These are phyloP conservation scores for Umimayanthus kanabou DNA, from an alignment of 92 coral and sea anemone genomes.

Conservation along the genomic window DNA sequence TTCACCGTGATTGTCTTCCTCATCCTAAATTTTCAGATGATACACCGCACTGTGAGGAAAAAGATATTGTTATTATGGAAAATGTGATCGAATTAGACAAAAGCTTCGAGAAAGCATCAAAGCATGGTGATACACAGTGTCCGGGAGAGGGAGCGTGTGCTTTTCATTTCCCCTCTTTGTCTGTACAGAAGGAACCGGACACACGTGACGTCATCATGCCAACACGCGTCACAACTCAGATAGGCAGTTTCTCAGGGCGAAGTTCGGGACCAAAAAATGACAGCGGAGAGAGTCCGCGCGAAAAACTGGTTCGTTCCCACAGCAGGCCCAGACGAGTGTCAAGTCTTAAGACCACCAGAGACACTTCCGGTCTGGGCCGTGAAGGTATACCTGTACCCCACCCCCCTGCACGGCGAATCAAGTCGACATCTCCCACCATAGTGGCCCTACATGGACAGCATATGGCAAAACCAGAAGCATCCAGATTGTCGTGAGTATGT, in stretches of 20 bases:
- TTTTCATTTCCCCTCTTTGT: constrained; percentile 8
- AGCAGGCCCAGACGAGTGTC: constrained; percentile 35
- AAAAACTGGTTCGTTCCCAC: constrained; percentile 19
- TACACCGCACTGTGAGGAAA: background rate
- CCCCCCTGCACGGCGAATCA: constrained; percentile 10
- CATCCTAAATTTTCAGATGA: background rate
- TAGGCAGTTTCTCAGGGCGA: background rate
- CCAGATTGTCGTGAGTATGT: constrained; percentile 14
- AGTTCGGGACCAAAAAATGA: background rate
- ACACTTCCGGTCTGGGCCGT: background rate
- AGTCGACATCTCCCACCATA: background rate
- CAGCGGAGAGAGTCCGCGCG: background rate
- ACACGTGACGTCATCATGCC: constrained; percentile 11
- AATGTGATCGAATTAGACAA: constrained; percentile 7
- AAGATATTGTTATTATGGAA: constrained; percentile 19
- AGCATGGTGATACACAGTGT: background rate
- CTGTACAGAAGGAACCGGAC: background rate
- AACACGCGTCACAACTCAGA: background rate
- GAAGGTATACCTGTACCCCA: constrained; percentile 9
- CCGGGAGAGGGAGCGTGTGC: background rate
- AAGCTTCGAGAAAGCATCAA: background rate
- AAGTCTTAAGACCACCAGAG: constrained; percentile 24
- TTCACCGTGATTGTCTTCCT: constrained; percentile 22
- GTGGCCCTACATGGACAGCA: background rate
- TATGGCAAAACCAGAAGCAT: background rate